Percentiles rank a stretch among this genome's conserved stretches.
These are phyloP conservation scores for Gyps fulvus DNA, from an alignment of 2,113 vertebrate genomes.

Conservation along the genomic window DNA sequence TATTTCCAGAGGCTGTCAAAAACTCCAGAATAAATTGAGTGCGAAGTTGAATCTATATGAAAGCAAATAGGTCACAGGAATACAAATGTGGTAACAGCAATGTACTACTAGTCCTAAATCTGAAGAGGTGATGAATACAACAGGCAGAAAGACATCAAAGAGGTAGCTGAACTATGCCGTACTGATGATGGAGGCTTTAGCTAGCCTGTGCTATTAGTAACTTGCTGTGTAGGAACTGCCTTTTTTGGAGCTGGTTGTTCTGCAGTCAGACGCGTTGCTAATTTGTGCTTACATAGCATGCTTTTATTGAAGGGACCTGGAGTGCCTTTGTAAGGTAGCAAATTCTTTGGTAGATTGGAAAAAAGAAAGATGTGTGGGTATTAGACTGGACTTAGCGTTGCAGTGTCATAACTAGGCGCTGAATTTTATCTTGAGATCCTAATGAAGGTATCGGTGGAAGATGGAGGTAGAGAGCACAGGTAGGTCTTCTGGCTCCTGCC, in stretches of 20 bases:
- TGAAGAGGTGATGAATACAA: not conserved
- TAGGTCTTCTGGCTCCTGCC: not conserved
- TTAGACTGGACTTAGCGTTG: not conserved
- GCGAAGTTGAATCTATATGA: constrained; percentile 14
- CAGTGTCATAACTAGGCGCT: not conserved
- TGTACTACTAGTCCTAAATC: not conserved
- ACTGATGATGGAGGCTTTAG: not conserved
- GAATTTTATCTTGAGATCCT: not conserved
- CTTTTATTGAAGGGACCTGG: not conserved
- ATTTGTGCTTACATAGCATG: not conserved
- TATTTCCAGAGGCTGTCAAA: constrained; percentile 36
- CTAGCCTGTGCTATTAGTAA: not conserved
- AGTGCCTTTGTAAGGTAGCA: not conserved
- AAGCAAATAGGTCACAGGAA: constrained; percentile 46
- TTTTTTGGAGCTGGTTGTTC: not conserved
- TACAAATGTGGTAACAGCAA: not conserved
- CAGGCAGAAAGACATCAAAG: not conserved
- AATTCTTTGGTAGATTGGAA: not conserved
- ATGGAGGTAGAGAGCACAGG: not conserved
- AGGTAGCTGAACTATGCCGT: not conserved
- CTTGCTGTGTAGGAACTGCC: not conserved
- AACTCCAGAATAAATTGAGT: constrained; percentile 14
- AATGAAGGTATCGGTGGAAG: not conserved
- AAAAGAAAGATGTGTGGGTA: not conserved
- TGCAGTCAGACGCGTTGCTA: not conserved